Evolutionary conservation across 2,113 vertebrate genomes (phyloP).

Genomic region (Empidonax alnorum): DNA sequence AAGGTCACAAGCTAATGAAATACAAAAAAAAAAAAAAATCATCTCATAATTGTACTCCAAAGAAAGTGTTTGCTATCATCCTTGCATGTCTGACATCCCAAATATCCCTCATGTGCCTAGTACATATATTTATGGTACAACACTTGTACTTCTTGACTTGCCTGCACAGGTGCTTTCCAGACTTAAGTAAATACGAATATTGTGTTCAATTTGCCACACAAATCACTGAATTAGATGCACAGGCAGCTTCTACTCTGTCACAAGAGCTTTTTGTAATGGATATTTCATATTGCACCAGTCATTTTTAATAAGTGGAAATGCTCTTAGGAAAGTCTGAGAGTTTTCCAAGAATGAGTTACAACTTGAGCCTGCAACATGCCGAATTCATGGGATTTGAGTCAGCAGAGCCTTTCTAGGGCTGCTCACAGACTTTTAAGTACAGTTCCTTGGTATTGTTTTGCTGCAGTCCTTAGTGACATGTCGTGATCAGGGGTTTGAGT

Average conservation of each 20-base stretch:
- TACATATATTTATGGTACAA: background rate
- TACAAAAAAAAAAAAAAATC: background rate
- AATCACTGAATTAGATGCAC: constrained; percentile 9
- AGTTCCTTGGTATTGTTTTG: background rate
- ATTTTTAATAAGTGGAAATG: background rate
- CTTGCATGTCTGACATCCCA: background rate
- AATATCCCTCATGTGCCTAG: background rate
- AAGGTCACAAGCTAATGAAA: constrained; percentile 9
- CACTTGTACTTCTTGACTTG: background rate
- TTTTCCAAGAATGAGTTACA: constrained; percentile 20
- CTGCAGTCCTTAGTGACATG: background rate
- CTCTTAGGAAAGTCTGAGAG: background rate
- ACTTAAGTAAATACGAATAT: constrained; percentile 28
- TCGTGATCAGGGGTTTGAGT: background rate
- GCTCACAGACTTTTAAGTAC: background rate
- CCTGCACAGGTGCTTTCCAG: constrained; percentile 46
- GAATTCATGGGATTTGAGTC: background rate
- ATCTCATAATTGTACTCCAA: background rate
- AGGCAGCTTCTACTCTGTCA: background rate
- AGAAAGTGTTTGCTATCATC: constrained; percentile 14
- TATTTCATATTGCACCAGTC: background rate
- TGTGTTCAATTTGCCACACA: constrained; percentile 39
- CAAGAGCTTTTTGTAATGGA: background rate
- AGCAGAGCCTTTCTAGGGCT: background rate
- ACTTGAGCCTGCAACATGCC: background rate